Percentiles rank a stretch among this genome's conserved stretches.
phyloP scores from a whole-genome alignment of 2,888 invertebrate genomes.

The Campoplex capitator region DNA sequence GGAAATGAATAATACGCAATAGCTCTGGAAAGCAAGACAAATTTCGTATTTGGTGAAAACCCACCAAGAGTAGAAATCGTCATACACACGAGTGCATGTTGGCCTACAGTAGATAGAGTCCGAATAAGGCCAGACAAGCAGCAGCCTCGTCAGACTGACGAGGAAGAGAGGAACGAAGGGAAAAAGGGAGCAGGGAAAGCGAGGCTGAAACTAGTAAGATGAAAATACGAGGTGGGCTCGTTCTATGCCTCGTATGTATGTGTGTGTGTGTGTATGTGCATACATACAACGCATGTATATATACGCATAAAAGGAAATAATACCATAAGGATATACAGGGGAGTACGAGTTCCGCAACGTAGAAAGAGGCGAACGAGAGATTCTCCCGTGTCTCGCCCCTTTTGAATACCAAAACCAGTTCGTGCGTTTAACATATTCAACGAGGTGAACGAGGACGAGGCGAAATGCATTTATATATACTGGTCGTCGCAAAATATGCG shows the following conservation, averaged over 20 bases:
- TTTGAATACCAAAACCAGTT: conserved; percentile 66
- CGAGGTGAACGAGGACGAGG: conserved; percentile 48
- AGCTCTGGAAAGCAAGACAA: conserved; percentile 1
- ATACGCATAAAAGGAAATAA: conserved; percentile 34
- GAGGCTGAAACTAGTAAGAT: conserved; percentile 16
- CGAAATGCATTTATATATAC: conserved; percentile 57
- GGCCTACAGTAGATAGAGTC: conserved; percentile 29
- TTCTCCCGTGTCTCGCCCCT: conserved; percentile 49
- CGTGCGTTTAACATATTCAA: conserved; percentile 66
- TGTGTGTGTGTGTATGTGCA: neutral
- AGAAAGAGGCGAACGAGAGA: conserved; percentile 44
- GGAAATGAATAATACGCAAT: neutral
- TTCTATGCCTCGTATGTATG: conserved; percentile 37
- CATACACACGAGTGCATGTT: neutral
- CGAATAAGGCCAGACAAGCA: conserved; percentile 35
- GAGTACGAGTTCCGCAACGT: conserved; percentile 27
- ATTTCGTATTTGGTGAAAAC: conserved; percentile 4
- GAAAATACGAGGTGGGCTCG: conserved; percentile 40
- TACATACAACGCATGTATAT: conserved; percentile 8
- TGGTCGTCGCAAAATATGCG: neutral
- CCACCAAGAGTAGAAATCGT: neutral
- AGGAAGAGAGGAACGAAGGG: neutral
- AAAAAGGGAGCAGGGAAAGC: neutral
- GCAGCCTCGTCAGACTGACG: conserved; percentile 4
- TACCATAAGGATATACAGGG: conserved; percentile 44